Evolutionary conservation across 2,888 invertebrate genomes (phyloP).

Genomic region (Oligia strigilis): DNA sequence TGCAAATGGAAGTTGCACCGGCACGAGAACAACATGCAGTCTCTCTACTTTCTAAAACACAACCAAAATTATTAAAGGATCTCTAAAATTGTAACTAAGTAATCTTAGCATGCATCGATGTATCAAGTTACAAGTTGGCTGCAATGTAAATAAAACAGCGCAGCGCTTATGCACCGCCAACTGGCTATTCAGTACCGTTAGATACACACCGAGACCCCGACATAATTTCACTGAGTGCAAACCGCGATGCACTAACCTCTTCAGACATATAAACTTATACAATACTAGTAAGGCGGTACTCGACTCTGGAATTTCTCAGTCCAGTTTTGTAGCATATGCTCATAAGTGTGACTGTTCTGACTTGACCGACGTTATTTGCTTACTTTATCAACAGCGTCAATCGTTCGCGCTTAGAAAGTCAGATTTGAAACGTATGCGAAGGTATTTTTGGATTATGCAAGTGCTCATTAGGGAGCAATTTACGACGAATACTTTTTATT

Average conservation of each 20-base stretch:
- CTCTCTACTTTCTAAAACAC: constrained; percentile 51
- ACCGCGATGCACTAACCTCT: constrained; percentile 73
- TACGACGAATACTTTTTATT: constrained; percentile 40
- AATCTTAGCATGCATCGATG: constrained; percentile 65
- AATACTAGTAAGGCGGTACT: constrained; percentile 51
- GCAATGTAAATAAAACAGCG: constrained; percentile 80
- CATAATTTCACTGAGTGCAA: constrained; percentile 79
- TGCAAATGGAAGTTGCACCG: constrained; percentile 10
- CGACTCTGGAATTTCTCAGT: constrained; percentile 50
- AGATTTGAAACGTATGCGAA: constrained; percentile 44
- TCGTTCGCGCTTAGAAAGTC: constrained; percentile 57
- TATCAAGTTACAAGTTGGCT: constrained; percentile 76
- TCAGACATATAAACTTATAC: constrained; percentile 61
- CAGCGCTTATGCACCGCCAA: constrained; percentile 78
- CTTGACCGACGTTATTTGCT: constrained; percentile 53
- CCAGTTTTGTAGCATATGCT: constrained; percentile 47
- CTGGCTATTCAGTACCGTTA: constrained; percentile 83
- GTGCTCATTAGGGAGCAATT: constrained; percentile 52
- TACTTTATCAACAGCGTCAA: constrained; percentile 53
- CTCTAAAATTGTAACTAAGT: constrained; percentile 56
- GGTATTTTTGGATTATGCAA: constrained; percentile 60
- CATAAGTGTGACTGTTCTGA: constrained; percentile 51
- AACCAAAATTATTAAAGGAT: constrained; percentile 47
- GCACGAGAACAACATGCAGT: constrained; percentile 7
- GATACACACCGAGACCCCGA: constrained; percentile 77